phyloP scores from a whole-genome alignment of 1,140 invertebrate genomes.

The Lycorma delicatula region DNA sequence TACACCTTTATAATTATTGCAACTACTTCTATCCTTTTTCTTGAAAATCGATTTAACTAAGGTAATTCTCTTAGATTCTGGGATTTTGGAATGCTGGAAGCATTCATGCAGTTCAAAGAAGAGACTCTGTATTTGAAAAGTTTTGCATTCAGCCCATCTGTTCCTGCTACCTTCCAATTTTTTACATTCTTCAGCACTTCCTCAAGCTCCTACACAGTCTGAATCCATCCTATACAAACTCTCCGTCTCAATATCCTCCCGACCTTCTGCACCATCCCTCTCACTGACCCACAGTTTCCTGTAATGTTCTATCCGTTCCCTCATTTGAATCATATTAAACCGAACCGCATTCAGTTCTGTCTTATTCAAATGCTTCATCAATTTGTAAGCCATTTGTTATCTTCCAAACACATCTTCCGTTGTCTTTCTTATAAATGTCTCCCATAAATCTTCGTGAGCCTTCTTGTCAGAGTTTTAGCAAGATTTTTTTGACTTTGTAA shows the following conservation, averaged over 20 bases:
- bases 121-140: too few species aligned
- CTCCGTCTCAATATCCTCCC: background rate
- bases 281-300: background rate
- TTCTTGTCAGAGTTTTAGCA: too few species aligned
- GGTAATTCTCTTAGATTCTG: too few species aligned
- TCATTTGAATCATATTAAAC: background rate
- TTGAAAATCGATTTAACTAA: too few species aligned
- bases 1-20: too few species aligned
- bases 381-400: background rate
- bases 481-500: background rate
- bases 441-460: background rate
- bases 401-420: background rate
- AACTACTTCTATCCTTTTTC: too few species aligned
- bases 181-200: background rate
- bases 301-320: background rate
- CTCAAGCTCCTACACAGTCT: background rate
- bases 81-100: too few species aligned
- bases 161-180: background rate
- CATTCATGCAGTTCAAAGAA: background rate
- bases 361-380: background rate
- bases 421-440: background rate
- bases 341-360: background rate
- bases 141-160: background rate
- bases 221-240: constrained; percentile 1
- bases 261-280: background rate